Conservation (phyloP, 2,888 invertebrate genomes). For the Tinea trinotella region DNA sequence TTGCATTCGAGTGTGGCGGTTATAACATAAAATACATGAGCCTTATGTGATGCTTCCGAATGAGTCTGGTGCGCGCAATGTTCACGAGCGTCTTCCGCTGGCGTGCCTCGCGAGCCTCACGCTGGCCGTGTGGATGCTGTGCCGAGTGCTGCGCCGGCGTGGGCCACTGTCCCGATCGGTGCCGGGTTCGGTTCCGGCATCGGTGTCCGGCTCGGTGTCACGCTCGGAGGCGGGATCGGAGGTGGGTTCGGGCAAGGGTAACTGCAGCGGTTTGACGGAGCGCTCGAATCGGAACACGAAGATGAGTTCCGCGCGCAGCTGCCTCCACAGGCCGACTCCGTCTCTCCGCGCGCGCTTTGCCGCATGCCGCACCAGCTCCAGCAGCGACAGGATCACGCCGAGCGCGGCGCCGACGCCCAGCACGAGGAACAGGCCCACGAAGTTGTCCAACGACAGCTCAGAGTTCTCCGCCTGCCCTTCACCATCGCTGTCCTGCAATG, state of each 20-base stretch:
- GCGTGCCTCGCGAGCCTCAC: constrained; percentile 47
- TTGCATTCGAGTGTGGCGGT: too few species aligned
- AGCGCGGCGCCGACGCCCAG: constrained; percentile 73
- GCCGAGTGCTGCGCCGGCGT: constrained; percentile 29
- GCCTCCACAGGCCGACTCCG: constrained; percentile 22
- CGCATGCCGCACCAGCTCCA: constrained; percentile 66
- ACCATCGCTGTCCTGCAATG: background rate
- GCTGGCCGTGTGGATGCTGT: constrained; percentile 56
- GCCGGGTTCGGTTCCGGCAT: background rate
- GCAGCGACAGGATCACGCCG: constrained; percentile 76
- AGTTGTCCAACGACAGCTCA: constrained; percentile 78
- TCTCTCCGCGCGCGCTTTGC: constrained; percentile 34
- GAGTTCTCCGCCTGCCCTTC: constrained; percentile 35
- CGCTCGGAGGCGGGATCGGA: background rate
- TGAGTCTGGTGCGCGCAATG: too few species aligned
- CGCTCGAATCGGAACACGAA: constrained; percentile 57
- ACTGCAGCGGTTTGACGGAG: constrained; percentile 49
- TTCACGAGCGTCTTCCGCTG: background rate
- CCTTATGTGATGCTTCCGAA: too few species aligned
- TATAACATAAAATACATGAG: too few species aligned
- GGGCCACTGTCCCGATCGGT: constrained; percentile 20
- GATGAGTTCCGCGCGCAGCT: constrained; percentile 46
- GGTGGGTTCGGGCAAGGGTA: constrained; percentile 27
- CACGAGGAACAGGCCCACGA: constrained; percentile 86
- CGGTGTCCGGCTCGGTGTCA: background rate